A percentile compares a stretch with the other conserved stretches of the same genome.
Evolutionary conservation across 2,888 invertebrate species (phyloP).

Genomic region (Athalia circularis): DNA sequence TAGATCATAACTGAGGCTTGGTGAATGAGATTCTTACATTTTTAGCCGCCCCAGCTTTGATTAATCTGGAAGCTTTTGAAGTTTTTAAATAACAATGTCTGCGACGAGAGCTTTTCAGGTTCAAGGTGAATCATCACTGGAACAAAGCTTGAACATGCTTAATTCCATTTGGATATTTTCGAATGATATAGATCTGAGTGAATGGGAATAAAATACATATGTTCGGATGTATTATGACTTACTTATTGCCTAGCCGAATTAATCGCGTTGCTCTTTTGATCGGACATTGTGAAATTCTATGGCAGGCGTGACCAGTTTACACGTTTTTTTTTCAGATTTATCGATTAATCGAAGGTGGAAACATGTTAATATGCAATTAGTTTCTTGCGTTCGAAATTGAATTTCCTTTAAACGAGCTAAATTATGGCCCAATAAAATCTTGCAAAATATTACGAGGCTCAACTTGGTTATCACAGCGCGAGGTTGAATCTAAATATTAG

Average conservation of each 20-base stretch:
- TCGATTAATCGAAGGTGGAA: constrained; percentile 1
- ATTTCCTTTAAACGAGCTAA: background rate
- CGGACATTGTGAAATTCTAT: background rate
- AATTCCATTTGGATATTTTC: too few relatives aligned
- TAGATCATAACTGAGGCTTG: background rate
- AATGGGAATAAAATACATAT: too few relatives aligned
- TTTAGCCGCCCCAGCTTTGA: background rate
- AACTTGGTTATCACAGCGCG: too few relatives aligned
- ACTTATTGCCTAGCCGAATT: background rate
- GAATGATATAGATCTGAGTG: too few relatives aligned
- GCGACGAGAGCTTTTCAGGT: background rate
- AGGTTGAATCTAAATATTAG: too few relatives aligned
- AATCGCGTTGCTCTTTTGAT: background rate
- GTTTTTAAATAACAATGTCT: background rate
- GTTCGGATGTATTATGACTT: too few relatives aligned
- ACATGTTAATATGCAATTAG: background rate
- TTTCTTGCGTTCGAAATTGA: background rate
- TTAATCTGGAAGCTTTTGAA: background rate
- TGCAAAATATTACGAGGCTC: constrained; percentile 8
- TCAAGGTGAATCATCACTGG: too few relatives aligned
- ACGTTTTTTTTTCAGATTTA: background rate
- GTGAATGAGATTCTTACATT: constrained; percentile 3
- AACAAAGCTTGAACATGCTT: too few relatives aligned
- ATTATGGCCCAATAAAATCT: constrained; percentile 3
- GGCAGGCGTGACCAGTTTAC: background rate